Base-by-base conservation (phyloP, 2,888 invertebrate genomes). In the Philhelius pedissequus region DNA sequence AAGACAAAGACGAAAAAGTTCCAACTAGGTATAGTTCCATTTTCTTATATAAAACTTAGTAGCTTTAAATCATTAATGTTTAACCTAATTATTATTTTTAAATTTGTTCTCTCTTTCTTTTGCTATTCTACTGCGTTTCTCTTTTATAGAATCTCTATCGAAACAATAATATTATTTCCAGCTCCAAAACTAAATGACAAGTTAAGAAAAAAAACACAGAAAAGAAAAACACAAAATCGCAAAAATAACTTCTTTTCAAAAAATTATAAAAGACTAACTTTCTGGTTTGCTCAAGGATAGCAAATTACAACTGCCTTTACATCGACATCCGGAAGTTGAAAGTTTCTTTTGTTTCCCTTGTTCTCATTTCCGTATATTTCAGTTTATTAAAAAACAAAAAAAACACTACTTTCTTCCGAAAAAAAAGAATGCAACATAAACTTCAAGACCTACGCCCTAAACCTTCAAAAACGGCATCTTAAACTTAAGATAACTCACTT, bases 261-360 rank as follows among this genome's bases (percentile, higher is more conserved):
- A n/a, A 60, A 60, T 25, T 25, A 60, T 25, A 50, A 60, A n/a
- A 78, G 64, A 58, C 78, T 5, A 78, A 78, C 71, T 78, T 78
- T 78, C 4, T 27, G 45, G 45, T 15, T 48, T 18, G 20, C 35
- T 15, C 4, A 56, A 69, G 15, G 50, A 60, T 58, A 40, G 11
- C 60, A 60, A 69, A 45, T 32, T 45, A 68, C 66, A 56, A 50
- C 54, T 13, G 48, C 38, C 56, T 56, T 35, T 20, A 40, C 38
- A 66, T 45, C 69, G 50, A 60, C 69, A 38, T 38, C 45, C 77
- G 71, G 30, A 38, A 15, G 70, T 35, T 56, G 25, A 48, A 71
- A 71, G 62, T 78, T 54, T 32, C 54, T 18, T 52, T 54, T 32
- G 30, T 54, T 54, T 58, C 40, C n/a, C 22, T 6, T n/a, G 3